Conservation (phyloP, 2,113 vertebrate species). For the Periophthalmus modestus region DNA sequence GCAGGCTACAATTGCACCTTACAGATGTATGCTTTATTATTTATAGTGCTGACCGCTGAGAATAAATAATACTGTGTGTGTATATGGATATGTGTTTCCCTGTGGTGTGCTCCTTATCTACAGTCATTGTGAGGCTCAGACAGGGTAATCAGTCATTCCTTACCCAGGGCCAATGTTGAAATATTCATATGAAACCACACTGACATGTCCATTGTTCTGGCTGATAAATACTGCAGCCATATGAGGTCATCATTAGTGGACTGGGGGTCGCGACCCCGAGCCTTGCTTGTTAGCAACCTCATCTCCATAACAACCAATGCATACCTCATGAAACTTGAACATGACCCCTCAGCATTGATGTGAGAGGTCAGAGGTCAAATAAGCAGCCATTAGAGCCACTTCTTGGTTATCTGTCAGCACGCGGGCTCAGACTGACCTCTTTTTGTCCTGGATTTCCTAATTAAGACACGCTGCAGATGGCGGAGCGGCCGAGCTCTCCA, state of each 20-base stretch:
- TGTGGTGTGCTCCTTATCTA: constrained; percentile 50
- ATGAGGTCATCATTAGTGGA: constrained; percentile 65
- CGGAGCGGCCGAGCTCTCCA: constrained; percentile 27
- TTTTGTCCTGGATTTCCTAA: constrained; percentile 76
- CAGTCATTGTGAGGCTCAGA: constrained; percentile 53
- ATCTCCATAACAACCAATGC: constrained; percentile 80
- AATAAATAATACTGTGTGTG: constrained; percentile 50
- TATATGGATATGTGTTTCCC: constrained; percentile 45
- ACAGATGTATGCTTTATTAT: constrained; percentile 41
- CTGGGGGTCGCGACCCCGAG: constrained; percentile 37
- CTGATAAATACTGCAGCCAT: constrained; percentile 56
- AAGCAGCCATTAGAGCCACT: constrained; percentile 83
- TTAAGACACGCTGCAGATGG: constrained; percentile 62
- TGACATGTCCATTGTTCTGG: constrained; percentile 53
- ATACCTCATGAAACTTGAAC: constrained; percentile 84
- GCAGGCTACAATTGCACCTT: constrained; percentile 20
- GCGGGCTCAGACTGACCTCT: constrained; percentile 80
- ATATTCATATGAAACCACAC: constrained; percentile 57
- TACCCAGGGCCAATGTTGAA: constrained; percentile 47
- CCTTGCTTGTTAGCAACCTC: constrained; percentile 49
- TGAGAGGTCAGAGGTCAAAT: constrained; percentile 80
- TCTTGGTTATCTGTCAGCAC: constrained; percentile 85
- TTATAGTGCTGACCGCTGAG: constrained; percentile 35
- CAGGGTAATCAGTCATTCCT: constrained; percentile 60
- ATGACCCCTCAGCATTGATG: constrained; percentile 80